Base-by-base conservation (phyloP, 2,113 vertebrate species). In the Shinisaurus crocodilurus region DNA sequence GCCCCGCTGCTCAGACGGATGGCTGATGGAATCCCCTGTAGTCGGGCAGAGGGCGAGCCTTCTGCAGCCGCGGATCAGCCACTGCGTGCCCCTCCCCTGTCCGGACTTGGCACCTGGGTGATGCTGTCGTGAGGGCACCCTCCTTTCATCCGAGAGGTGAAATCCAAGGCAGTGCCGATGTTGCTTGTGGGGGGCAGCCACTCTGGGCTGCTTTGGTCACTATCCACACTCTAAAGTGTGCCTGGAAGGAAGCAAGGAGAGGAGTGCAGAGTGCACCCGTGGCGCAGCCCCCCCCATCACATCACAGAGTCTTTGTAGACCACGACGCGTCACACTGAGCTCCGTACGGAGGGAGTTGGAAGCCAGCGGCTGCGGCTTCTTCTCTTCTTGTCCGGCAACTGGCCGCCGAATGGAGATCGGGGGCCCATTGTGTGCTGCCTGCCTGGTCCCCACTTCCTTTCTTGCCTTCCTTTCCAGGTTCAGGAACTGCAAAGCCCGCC, bases 401-500 rank as follows among this genome's bases (percentile, higher is more conserved):
- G 69, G 32, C 32, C 3, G n/a, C 72, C n/a, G 72, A 5, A 7
- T 25, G 60, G 65, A 69, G 29, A 48, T 9, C 3, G 9, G 12
- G 20, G 9, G 27, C 65, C 82, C 45, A n/a, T 85, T 48, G 32
- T 4, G 1, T 29, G 5, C 76, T 43, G 54, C n/a, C 25, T 81
- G 54, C n/a, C 40, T 50, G 12, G 16, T 1, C 0, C 1, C 89
- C 5, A 45, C 82, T 79, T 63, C 5, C 86, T 6, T 18, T 74
- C 1, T 80, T 20, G 82, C 13, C 69, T 96, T n/a, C 70, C 23
- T 37, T 34, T 72, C 87, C 94, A 99, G 99, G 99, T 99, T 1
- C 99, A 99, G 96, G 99, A 99, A 90, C 95, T 99, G 60, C 99
- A 99, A 97, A 99, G 98, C 89, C 99, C 99, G 5, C 99, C 99